phyloP scores from a whole-genome alignment of 2,888 invertebrate genomes.

The Synergus gifuensis region DNA sequence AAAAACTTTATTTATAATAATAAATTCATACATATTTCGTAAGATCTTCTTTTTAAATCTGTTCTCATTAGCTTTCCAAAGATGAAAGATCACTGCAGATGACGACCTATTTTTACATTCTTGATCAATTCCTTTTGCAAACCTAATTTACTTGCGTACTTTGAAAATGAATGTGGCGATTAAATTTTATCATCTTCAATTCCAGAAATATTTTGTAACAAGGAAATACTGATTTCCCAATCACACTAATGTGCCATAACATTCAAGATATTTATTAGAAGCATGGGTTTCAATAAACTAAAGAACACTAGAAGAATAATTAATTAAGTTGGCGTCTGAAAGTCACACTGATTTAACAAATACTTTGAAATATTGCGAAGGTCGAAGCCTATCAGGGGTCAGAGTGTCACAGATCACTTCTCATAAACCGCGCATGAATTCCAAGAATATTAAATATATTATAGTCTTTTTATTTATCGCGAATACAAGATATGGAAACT shows the following conservation, averaged over 20 bases:
- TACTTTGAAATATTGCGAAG: conserved; percentile 44
- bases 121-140: not conserved
- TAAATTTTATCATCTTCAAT: not conserved
- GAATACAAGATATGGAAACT: conserved; percentile 8
- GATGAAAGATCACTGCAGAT: not conserved
- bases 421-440: conserved; percentile 45
- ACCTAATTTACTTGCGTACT: not conserved
- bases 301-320: conserved; percentile 10
- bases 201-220: not conserved
- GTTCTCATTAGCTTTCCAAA: not conserved
- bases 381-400: conserved; percentile 69
- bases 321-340: conserved; percentile 21
- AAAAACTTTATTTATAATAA: no score
- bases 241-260: not conserved
- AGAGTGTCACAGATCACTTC: conserved; percentile 59
- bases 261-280: not conserved
- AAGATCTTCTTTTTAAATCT: not conserved
- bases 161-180: not conserved
- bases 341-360: conserved; percentile 32
- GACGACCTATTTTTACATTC: not conserved
- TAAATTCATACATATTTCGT: no score
- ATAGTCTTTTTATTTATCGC: not conserved
- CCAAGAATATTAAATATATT: conserved; percentile 19
- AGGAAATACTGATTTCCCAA: not conserved
- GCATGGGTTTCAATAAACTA: not conserved